Conservation (phyloP, 1,140 invertebrate species). For the Mylabris phalerata region DNA sequence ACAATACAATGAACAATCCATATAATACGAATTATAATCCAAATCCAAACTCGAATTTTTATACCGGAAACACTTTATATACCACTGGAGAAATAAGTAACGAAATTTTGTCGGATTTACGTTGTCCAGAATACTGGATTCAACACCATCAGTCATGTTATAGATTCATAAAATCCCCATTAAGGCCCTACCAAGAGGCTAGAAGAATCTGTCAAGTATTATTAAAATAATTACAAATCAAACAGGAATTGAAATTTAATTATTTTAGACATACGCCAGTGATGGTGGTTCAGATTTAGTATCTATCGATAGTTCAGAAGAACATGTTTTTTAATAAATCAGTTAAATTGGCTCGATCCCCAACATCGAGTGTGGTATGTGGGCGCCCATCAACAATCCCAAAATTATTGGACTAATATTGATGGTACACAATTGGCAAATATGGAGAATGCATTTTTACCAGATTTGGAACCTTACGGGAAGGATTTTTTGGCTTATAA, state of each 20-base stretch:
- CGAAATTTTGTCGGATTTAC: constrained; percentile 39
- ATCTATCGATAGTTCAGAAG: constrained; percentile 71
- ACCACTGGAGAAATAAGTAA: constrained; percentile 4
- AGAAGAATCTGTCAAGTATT: constrained; percentile 65
- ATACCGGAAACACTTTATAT: too few relatives aligned
- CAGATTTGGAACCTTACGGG: constrained; percentile 40
- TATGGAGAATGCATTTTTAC: constrained; percentile 77
- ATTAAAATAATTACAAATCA: neutral
- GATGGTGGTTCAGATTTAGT: constrained; percentile 71
- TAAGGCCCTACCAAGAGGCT: constrained; percentile 69
- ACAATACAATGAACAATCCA: neutral
- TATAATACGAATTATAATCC: constrained; percentile 1
- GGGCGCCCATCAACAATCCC: constrained; percentile 63
- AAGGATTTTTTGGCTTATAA: constrained; percentile 59
- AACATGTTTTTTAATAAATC: constrained; percentile 78
- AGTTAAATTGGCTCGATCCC: constrained; percentile 73
- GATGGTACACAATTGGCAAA: constrained; percentile 69
- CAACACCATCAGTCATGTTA: constrained; percentile 73
- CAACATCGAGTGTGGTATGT: constrained; percentile 84
- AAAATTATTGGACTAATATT: constrained; percentile 77
- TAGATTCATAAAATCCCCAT: constrained; percentile 79
- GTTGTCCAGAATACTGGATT: constrained; percentile 78
- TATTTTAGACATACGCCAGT: constrained; percentile 35
- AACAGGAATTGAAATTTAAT: neutral
- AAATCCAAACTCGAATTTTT: too few relatives aligned